A percentile compares a stretch with the other conserved stretches of the same genome.
Evolutionary conservation across 1,140 invertebrate genomes (phyloP).

Genomic region (Dryas iulia): DNA sequence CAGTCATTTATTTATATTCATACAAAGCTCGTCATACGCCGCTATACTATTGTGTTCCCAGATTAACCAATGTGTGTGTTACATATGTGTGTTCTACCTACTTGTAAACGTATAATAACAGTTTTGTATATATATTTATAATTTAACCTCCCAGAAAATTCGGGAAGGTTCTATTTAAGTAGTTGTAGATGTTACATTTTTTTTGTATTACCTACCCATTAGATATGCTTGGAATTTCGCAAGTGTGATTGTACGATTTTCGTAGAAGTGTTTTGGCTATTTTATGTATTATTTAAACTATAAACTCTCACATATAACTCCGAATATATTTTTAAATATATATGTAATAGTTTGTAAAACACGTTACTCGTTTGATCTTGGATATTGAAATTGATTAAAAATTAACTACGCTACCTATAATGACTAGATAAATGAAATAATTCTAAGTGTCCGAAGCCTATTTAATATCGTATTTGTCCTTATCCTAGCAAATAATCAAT

Average conservation of each 20-base stretch:
- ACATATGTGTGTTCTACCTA: constrained; percentile 22
- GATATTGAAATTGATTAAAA: background rate
- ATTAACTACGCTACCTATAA: background rate
- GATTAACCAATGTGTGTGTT: constrained; percentile 66
- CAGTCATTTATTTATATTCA: background rate
- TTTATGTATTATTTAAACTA: constrained; percentile 56
- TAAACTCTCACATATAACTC: constrained; percentile 3
- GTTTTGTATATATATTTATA: constrained; percentile 15
- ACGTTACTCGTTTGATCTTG: background rate
- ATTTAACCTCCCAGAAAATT: constrained; percentile 38
- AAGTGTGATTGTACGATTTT: constrained; percentile 14
- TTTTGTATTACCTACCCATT: constrained; percentile 25
- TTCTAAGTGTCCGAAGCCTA: no score
- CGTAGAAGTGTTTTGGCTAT: constrained; percentile 71
- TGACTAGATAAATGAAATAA: no score
- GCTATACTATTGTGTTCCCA: constrained; percentile 58
- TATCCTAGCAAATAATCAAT: no score
- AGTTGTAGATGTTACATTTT: constrained; percentile 27
- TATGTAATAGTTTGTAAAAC: background rate
- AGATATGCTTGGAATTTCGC: constrained; percentile 30
- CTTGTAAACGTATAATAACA: constrained; percentile 26
- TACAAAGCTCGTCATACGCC: constrained; percentile 69
- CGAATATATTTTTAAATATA: background rate
- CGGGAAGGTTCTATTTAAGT: constrained; percentile 39
- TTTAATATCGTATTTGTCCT: no score